Evolutionary conservation across 1,140 invertebrate genomes (phyloP).

Genomic region (Physella acuta): DNA sequence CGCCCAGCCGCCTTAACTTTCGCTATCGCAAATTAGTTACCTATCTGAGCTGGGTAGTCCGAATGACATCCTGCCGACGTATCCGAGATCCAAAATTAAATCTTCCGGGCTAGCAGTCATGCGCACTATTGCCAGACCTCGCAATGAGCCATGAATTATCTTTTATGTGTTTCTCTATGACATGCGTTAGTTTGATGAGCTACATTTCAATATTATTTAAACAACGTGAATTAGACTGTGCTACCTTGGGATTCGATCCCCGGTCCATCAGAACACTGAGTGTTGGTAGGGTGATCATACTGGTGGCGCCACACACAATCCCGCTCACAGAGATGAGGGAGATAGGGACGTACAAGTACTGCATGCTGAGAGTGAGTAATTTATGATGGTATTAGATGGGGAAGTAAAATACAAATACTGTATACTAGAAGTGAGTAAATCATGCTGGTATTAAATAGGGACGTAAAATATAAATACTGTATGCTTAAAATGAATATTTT

Average conservation of each 20-base stretch:
- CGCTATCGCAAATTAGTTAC: too few relatives aligned
- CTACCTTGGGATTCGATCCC: constrained; percentile 11
- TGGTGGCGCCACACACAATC: constrained; percentile 3
- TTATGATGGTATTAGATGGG: background rate
- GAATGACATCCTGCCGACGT: too few relatives aligned
- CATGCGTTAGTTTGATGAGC: too few relatives aligned
- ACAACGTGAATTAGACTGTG: background rate
- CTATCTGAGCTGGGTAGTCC: too few relatives aligned
- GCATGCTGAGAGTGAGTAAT: constrained; percentile 1
- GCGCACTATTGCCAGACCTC: too few relatives aligned
- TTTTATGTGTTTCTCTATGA: too few relatives aligned
- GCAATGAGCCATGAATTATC: too few relatives aligned
- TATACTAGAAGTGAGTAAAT: background rate
- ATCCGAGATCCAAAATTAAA: too few relatives aligned
- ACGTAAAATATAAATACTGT: background rate
- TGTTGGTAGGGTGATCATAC: constrained; percentile 4
- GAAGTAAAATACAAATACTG: background rate
- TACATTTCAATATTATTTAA: too few relatives aligned
- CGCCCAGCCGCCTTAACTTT: too few relatives aligned
- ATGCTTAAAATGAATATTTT: background rate
- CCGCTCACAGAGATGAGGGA: constrained; percentile 10
- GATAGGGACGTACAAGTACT: constrained; percentile 11
- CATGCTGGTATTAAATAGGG: background rate
- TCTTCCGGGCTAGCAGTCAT: too few relatives aligned
- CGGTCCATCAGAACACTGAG: background rate